Evolutionary conservation across 2,888 invertebrate species (phyloP), one percentile per base, ranked within the genome.

Genomic region (Zygaena filipendulae): DNA sequence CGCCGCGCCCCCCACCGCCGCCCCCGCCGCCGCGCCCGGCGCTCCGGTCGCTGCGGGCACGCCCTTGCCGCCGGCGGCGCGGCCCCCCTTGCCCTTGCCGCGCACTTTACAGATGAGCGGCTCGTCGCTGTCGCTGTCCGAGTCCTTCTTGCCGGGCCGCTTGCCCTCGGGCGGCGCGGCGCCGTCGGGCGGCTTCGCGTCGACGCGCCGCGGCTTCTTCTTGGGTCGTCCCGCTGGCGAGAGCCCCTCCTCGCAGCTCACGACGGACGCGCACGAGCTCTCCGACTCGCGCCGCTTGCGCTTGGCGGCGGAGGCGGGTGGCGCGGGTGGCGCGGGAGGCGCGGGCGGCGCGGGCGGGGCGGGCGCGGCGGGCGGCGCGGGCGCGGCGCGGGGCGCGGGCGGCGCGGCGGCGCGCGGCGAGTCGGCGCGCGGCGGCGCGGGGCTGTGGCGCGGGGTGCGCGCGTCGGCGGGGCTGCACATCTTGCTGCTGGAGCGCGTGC

Each of bases 221-320:
- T 69, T 68, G 21, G 58, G 58, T 5, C 70, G 49, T 1, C 47
- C 60, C 24, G 62, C 68, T 9, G 67, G 67, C 8, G 70, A 68
- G 5, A 69, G 49, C 18, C 66, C 74, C 42, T 80, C 81, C 42
- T 83, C 85, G 43, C 84, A 84, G 49, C 86, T 86, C 25, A 83
- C 74, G 40, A 84, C 83, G 1, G 87, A 85, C 2, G 86, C 84
- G 37, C 82, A 81, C 21, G 85, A 87, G 60, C 89, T 88, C 48
- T 91, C 92, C 0, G 91, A 90, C 52, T 91, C 92, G 51, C 89
- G 86, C 24, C 91, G 82, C 59, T 90, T 90, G 33, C 92, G 82
- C 57, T 92, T 91, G 10, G 67, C 75, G 11, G 69, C 60, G 27
- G 59, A 63, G 4, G 29, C 38, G 30, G 45, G 59, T 35, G 46